Base-by-base conservation (phyloP, 2,888 invertebrate genomes). In the Hypselothyrea guttata region DNA sequence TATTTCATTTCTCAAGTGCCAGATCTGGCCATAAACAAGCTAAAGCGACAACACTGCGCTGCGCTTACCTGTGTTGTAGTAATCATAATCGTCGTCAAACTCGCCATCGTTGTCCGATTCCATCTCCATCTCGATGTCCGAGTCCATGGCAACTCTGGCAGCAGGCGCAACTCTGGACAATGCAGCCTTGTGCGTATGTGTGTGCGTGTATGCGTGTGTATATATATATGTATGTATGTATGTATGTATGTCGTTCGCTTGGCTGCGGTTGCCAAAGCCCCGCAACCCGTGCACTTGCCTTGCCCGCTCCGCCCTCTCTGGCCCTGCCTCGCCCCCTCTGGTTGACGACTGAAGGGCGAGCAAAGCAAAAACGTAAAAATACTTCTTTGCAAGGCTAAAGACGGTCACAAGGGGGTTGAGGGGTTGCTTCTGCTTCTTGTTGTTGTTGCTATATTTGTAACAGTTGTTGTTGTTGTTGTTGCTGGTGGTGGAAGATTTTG, bases 31-130 rank as follows among this genome's bases (percentile, higher is more conserved):
- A n/a, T n/a, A n/a, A n/a, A n/a, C n/a, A n/a, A n/a, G n/a, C n/a
- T n/a, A n/a, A n/a, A n/a, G n/a, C n/a, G n/a, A n/a, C n/a, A n/a
- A n/a, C n/a, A n/a, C n/a, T n/a, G n/a, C n/a, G n/a, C n/a, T n/a
- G n/a, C 34, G 27, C 59, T 75, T 61, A 87, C 91, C 91, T 77
- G 91, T 92, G 85, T 95, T 94, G 86, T 96, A 96, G 89, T 97
- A 96, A 90, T 96, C 95, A 86, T 95, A 95, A 74, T 95, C 94
- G 87, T 94, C 93, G 44, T 79, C 82, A 82, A 71, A 76, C 64
- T 76, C 76, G 16, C 93, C 93, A 86, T 96, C 96, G 85, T 96
- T 95, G 89, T 95, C 95, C 45, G 96, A 96, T 90, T 94, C 96
- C 89, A 78, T 44, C 54, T 78, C 78, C 78, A 78, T 83, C 72